A percentile compares a stretch with the other conserved stretches of the same genome.
Evolutionary conservation across 2,888 invertebrate species (phyloP).

Genomic region (Lithodes maja): DNA sequence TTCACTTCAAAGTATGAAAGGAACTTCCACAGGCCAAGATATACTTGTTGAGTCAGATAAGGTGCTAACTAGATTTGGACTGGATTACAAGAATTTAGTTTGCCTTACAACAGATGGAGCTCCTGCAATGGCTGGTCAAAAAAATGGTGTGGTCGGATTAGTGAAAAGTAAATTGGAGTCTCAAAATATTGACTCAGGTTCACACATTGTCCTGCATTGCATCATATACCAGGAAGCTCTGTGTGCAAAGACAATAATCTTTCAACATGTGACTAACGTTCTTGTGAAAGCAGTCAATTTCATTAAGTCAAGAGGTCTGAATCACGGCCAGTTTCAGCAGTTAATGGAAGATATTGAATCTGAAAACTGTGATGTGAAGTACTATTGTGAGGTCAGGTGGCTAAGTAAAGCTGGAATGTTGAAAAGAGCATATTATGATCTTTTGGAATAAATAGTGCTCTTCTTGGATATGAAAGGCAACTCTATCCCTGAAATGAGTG

Average conservation of each 20-base stretch:
- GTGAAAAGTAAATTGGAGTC: conserved; percentile 13
- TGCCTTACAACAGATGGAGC: conserved; percentile 49
- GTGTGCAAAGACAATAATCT: conserved; percentile 34
- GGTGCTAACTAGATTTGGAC: conserved; percentile 8
- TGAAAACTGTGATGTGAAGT: conserved; percentile 39
- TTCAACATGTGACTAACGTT: conserved; percentile 33
- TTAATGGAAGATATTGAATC: conserved; percentile 42
- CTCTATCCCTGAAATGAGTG: conserved; percentile 12
- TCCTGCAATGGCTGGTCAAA: conserved; percentile 42
- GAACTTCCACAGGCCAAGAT: conserved; percentile 26
- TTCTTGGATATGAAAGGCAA: conserved; percentile 41
- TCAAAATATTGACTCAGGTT: conserved; percentile 1
- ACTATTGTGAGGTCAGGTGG: conserved; percentile 50
- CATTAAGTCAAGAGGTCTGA: conserved; percentile 12
- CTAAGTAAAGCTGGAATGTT: conserved; percentile 46
- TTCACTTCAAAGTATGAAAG: conserved; percentile 34
- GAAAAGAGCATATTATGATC: conserved; percentile 44
- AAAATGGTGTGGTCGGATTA: conserved; percentile 21
- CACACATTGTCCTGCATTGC: conserved; percentile 19
- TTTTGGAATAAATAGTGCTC: conserved; percentile 47
- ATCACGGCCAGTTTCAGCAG: neutral
- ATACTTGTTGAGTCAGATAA: conserved; percentile 28
- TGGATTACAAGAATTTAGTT: conserved; percentile 32
- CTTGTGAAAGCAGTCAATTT: conserved; percentile 26
- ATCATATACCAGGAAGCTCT: conserved; percentile 22